These are phyloP conservation scores for Lamellibrachia columna DNA, from an alignment of 2,888 invertebrate genomes.

Conservation along the genomic window DNA sequence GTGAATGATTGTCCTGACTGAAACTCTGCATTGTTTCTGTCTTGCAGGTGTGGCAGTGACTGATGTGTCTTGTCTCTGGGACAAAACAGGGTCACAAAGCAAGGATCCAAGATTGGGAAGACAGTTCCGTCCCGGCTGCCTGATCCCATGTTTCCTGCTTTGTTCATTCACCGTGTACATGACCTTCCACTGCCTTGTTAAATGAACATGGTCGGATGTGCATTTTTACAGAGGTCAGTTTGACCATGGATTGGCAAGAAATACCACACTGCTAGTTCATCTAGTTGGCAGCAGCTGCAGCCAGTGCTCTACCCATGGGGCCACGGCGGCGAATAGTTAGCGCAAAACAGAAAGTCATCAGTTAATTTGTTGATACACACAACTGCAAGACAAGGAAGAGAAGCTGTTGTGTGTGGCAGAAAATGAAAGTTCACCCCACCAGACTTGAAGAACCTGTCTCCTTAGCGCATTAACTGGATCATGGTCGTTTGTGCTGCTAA, in stretches of 20 bases:
- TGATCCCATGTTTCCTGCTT: no score
- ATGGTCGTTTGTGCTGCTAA: not conserved
- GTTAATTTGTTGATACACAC: not conserved
- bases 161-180: no score
- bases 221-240: not conserved
- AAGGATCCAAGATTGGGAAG: no score
- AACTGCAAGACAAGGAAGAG: not conserved
- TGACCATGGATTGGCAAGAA: not conserved
- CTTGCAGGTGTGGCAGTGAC: not conserved
- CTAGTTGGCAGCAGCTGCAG: not conserved
- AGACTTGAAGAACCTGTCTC: not conserved
- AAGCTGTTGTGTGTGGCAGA: not conserved
- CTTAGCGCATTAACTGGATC: not conserved
- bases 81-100: no score
- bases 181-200: no score
- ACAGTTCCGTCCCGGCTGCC: no score
- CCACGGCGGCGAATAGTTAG: not conserved
- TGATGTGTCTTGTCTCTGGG: not conserved
- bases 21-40: not conserved
- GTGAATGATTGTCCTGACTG: not conserved
- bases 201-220: no score
- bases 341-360: not conserved
- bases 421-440: not conserved
- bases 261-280: not conserved
- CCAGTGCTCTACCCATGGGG: not conserved